Conservation (phyloP, 2,113 vertebrate species). For the Psophia crepitans region DNA sequence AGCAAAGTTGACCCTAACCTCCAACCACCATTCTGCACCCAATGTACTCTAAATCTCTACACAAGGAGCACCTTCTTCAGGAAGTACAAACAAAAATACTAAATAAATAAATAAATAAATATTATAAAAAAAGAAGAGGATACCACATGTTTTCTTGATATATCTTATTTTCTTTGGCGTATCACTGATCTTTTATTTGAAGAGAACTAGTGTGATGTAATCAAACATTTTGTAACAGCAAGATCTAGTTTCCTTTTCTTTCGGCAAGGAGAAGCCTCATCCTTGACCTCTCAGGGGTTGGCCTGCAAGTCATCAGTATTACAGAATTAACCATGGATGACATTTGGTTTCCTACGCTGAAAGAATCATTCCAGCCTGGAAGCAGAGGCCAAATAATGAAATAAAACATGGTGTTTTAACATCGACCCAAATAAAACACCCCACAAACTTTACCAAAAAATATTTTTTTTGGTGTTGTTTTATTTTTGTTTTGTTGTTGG, state of each 20-base stretch:
- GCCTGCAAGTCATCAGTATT: slow-evolving; percentile 26
- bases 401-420: neutral
- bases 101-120: slow-evolving; percentile 27
- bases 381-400: slow-evolving; percentile 13
- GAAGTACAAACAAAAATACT: slow-evolving; percentile 75
- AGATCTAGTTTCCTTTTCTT: slow-evolving; percentile 67
- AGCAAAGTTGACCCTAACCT: slow-evolving; percentile 86
- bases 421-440: neutral
- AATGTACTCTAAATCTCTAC: slow-evolving; percentile 84
- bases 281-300: slow-evolving; percentile 71
- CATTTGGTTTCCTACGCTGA: slow-evolving; percentile 30
- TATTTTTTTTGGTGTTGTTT: too few relatives aligned
- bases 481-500: neutral
- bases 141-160: slow-evolving; percentile 67
- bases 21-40: slow-evolving; percentile 84
- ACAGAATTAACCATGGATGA: slow-evolving; percentile 37
- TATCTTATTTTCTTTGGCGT: slow-evolving; percentile 70
- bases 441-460: neutral
- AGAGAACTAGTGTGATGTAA: slow-evolving; percentile 71
- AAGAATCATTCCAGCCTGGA: slow-evolving; percentile 19
- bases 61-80: slow-evolving; percentile 81
- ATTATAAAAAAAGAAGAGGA: slow-evolving; percentile 56
- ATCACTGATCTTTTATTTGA: slow-evolving; percentile 69
- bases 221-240: slow-evolving; percentile 71
- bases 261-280: slow-evolving; percentile 40